Base-by-base conservation (phyloP, 2,113 vertebrate species). In the Hystrix cristata region DNA sequence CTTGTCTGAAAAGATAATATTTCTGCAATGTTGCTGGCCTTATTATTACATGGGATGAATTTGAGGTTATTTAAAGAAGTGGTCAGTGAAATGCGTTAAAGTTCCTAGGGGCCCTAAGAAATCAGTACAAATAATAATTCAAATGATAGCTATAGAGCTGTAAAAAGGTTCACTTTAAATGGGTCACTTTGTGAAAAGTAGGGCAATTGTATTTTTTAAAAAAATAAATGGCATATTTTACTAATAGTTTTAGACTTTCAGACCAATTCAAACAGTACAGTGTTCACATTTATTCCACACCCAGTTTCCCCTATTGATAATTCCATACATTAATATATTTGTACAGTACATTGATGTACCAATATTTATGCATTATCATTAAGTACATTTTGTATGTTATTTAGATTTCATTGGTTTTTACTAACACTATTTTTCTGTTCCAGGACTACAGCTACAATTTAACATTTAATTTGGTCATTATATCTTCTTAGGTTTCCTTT, bases 51-150 rank as follows among this genome's bases (percentile, higher is more conserved):
- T 93, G 65, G 21, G 46, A 91, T 95, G 72, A 82, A 79, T 1
- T 79, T 1, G 0, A 43, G 25, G 87, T 97, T 95, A 93, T 93
- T 96, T 92, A 94, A 92, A 94, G 31, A 82, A 90, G 34, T 94
- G 74, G 87, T 92, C 60, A 94, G 34, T 94, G 91, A 90, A 94
- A 67, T 59, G 94, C 55, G 83, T 95, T 89, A 97, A 90, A 90
- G 11, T 18, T 87, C 53, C 60, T 97, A 15, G 94, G 95, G 86
- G 6, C 64, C 60, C 60, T 74, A 91, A 95, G 46, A 84, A 13
- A 95, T 8, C 21, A 87, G 74, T 59, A 72, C 5, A 27, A 87
- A 65, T 90, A 97, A 81, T 57, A 96, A 83, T 90, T 95, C 8
- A 76, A 95, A 91, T 95, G 46, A 89, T 79, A 95, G 34, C 18